These are phyloP conservation scores for Clarias gariepinus DNA, from an alignment of 2,113 vertebrate species.

Conservation along the genomic window DNA sequence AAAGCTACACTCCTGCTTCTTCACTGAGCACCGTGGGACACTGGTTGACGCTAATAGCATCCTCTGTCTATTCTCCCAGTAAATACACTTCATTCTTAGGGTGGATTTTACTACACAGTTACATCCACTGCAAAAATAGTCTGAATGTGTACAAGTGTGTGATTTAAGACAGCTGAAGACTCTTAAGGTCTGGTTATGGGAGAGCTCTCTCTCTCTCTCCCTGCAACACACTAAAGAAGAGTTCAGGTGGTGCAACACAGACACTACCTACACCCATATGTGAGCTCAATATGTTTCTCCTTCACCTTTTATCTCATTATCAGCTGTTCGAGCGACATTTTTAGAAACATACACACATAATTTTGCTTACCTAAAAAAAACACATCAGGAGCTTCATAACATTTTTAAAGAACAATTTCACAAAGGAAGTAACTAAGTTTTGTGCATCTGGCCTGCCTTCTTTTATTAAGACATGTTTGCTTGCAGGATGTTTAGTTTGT, in stretches of 20 bases:
- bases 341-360: not conserved
- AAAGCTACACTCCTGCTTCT: not conserved
- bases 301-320: not conserved
- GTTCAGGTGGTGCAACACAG: constrained; percentile 3
- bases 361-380: constrained; percentile 3
- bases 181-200: not conserved
- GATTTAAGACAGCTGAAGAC: not conserved
- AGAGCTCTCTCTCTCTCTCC: too few species aligned
- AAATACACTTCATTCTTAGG: not conserved
- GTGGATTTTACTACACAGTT: not conserved
- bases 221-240: not conserved
- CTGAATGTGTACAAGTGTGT: too few species aligned
- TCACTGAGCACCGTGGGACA: not conserved
- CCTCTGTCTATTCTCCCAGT: not conserved
- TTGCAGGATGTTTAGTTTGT: not conserved
- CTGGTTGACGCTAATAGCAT: not conserved
- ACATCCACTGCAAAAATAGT: not conserved
- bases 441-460: not conserved
- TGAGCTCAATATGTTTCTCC: constrained; percentile 1
- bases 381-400: not conserved
- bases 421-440: not conserved
- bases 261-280: not conserved
- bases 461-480: not conserved
- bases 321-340: not conserved
- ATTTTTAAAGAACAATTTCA: not conserved